phyloP scores from a whole-genome alignment of 2,888 invertebrate genomes.

The Noctua fimbriata region DNA sequence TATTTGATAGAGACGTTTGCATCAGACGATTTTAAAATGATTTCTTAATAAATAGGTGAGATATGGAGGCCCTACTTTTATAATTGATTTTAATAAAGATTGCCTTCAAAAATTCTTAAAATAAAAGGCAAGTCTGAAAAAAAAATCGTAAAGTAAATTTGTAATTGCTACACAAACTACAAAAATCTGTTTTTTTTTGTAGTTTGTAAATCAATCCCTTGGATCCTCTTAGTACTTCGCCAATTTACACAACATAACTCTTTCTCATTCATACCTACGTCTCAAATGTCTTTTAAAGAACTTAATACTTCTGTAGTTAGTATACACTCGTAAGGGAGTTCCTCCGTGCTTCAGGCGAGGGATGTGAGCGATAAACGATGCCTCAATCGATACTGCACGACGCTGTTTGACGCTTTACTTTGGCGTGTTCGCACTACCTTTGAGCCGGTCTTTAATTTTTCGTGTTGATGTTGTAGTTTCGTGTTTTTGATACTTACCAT shows the following conservation, averaged over 20 bases:
- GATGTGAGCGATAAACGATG: constrained; percentile 73
- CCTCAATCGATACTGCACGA: constrained; percentile 77
- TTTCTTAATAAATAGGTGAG: not conserved
- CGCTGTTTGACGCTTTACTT: constrained; percentile 59
- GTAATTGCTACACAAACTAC: not conserved
- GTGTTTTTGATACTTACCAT: not conserved
- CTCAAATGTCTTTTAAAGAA: constrained; percentile 18
- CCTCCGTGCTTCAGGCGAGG: constrained; percentile 57
- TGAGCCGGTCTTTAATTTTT: constrained; percentile 35
- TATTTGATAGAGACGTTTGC: not conserved
- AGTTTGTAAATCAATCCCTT: not conserved
- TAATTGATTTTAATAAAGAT: not conserved
- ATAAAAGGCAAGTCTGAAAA: not conserved
- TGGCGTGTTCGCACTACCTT: constrained; percentile 40
- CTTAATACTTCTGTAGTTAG: constrained; percentile 6
- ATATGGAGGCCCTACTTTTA: not conserved
- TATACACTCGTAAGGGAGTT: constrained; percentile 43
- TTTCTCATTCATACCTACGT: constrained; percentile 1
- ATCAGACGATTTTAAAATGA: not conserved
- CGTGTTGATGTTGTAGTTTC: not conserved
- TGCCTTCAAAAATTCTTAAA: not conserved
- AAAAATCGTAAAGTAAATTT: not conserved
- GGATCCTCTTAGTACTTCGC: not conserved
- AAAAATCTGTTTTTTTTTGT: not conserved
- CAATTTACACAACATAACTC: not conserved